Evolutionary conservation across 1,140 invertebrate genomes (phyloP).

Genomic region (Rhizoglyphus robini): DNA sequence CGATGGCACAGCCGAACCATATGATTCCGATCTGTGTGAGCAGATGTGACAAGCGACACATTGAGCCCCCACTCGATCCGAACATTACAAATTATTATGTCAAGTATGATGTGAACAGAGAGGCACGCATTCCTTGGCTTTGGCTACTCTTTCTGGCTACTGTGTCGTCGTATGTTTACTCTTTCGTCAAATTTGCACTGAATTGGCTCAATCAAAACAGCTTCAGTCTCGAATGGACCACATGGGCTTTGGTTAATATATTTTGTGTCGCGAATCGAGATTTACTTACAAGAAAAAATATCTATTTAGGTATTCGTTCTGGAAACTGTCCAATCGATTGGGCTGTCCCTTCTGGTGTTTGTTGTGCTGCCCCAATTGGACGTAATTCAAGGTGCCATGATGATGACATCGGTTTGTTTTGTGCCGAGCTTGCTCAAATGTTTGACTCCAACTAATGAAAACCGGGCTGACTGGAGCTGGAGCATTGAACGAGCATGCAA

Average conservation of each 20-base stretch:
- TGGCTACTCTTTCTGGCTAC: slow-evolving; percentile 76
- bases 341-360: slow-evolving; percentile 34
- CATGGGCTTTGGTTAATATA: no score
- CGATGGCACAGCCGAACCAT: slow-evolving; percentile 29
- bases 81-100: no score
- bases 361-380: slow-evolving; percentile 36
- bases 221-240: no score
- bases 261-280: no score
- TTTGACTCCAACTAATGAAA: slow-evolving; percentile 25
- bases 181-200: no score
- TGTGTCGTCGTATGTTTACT: no score
- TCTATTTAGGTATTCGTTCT: slow-evolving; percentile 30
- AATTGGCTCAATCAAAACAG: no score
- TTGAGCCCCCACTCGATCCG: slow-evolving; percentile 7
- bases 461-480: no score
- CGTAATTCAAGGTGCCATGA: slow-evolving; percentile 32
- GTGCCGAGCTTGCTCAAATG: slow-evolving; percentile 33
- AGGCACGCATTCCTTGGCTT: slow-evolving; percentile 76
- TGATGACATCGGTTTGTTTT: slow-evolving; percentile 33
- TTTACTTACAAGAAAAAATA: no score
- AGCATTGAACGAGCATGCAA: no score
- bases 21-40: slow-evolving; percentile 25
- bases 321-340: slow-evolving; percentile 35
- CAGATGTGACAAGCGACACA: slow-evolving; percentile 22
- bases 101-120: slow-evolving; percentile 29